A percentile compares a stretch with the other conserved stretches of the same genome.
Evolutionary conservation across 2,113 vertebrate species (phyloP).

Genomic region (Rhinolophus sinicus): DNA sequence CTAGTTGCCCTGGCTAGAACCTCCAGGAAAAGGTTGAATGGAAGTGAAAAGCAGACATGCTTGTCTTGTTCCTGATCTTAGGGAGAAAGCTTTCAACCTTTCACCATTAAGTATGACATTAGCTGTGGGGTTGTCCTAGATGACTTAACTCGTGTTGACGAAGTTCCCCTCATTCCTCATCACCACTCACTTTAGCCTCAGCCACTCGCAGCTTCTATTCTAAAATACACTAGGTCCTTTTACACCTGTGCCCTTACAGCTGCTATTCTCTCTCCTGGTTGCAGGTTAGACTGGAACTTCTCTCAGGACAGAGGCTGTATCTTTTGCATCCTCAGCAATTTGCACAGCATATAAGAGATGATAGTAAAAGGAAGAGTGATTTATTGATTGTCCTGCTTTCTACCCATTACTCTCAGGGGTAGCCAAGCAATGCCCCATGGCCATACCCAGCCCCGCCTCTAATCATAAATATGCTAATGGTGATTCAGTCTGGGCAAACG

Average conservation of each 20-base stretch:
- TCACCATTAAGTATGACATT: not conserved
- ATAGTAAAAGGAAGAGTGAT: not conserved
- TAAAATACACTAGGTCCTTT: not conserved
- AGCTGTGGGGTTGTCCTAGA: not conserved
- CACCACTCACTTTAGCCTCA: not conserved
- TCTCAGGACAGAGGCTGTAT: not conserved
- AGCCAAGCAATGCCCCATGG: not conserved
- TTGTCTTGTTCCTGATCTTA: not conserved
- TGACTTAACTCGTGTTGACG: not conserved
- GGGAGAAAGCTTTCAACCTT: not conserved
- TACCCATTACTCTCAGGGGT: not conserved
- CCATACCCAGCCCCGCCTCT: not conserved
- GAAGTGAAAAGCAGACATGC: not conserved
- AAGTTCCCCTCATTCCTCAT: not conserved
- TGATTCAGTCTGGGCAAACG: not conserved
- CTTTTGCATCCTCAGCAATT: not conserved
- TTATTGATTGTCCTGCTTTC: not conserved
- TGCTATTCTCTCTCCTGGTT: not conserved
- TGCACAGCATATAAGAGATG: not conserved
- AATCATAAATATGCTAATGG: not conserved
- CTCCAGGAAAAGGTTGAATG: not conserved
- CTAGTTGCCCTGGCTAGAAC: not conserved
- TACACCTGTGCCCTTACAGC: not conserved
- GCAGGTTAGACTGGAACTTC: not conserved
- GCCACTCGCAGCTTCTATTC: not conserved